Percentiles rank a stretch among this genome's conserved stretches.
These are phyloP conservation scores for Stenoptilia bipunctidactyla DNA, from an alignment of 2,888 invertebrate species.

Conservation along the genomic window DNA sequence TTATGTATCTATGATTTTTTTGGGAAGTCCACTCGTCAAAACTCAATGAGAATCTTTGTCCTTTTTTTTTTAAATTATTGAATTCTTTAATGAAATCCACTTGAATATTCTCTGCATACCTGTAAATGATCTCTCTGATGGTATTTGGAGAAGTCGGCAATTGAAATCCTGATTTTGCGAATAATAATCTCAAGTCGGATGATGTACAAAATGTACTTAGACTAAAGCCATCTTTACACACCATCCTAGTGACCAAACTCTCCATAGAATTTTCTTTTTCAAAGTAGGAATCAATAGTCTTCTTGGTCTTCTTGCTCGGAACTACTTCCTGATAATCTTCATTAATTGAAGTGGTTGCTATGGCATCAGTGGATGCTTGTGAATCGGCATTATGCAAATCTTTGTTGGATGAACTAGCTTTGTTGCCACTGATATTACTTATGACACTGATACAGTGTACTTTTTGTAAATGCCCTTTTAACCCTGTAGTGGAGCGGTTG, in stretches of 20 bases:
- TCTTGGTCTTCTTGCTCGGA: constrained; percentile 10
- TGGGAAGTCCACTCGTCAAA: background rate
- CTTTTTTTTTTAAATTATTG: background rate
- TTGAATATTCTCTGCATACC: background rate
- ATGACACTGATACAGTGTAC: constrained; percentile 8
- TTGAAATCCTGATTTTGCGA: constrained; percentile 6
- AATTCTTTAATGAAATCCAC: background rate
- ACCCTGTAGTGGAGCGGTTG: constrained; percentile 8
- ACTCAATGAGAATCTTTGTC: constrained; percentile 2
- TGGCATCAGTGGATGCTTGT: background rate
- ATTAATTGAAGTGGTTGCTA: constrained; percentile 5
- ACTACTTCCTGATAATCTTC: constrained; percentile 11
- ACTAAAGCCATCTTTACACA: constrained; percentile 16
- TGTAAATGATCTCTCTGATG: constrained; percentile 12
- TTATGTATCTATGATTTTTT: background rate
- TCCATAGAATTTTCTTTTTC: constrained; percentile 14
- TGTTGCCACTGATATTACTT: constrained; percentile 1
- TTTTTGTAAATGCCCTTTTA: constrained; percentile 12
- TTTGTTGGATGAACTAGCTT: background rate
- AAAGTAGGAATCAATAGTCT: constrained; percentile 12
- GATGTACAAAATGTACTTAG: constrained; percentile 13
- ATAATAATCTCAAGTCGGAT: constrained; percentile 10
- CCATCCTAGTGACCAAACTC: constrained; percentile 13
- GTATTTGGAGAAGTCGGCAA: constrained; percentile 10
- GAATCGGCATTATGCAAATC: no score